Evolutionary conservation across 2,797 vertebrate genomes (phyloP), one percentile per base, ranked within the genome.

Genomic region (Petrocephalus schoutedeni): DNA sequence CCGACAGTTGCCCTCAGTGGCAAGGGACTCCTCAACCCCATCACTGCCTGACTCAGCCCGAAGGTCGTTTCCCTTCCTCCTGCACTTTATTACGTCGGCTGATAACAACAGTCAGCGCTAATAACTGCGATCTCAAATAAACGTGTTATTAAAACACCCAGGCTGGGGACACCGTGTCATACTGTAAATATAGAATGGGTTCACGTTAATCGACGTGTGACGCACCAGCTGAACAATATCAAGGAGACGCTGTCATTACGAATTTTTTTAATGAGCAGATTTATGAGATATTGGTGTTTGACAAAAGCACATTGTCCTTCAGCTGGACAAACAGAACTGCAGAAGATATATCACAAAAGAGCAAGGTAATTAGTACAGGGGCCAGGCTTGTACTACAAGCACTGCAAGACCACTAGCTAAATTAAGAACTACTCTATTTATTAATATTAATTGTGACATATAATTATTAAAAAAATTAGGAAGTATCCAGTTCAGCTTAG

Each of bases 381-480:
- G 71, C 28, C 32, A 74, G 32, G 41, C 36, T 74, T 41, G 28
- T 12, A 77, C 7, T 9, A 77, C 19, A 77, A 77, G 71, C 7
- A 45, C 32, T 45, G 36, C 32, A 45, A 45, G 14, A 45, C 36
- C 71, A 45, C 36, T 77, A 41, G 36, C 71, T 77, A 77, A 77
- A 45, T 45, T 77, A 77, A 45, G 36, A 77, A 19, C 71, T 3
- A 10, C 6, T 1, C 71, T 77, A 45, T 77, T 41, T 45, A 41
- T 45, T 77, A 77, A 45, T 77, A 77, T 77, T 45, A 41, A 77
- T 77, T 77, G 41, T 77, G 36, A 77, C 71, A 77, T 77, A 41
- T 77, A 45, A 77, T 45, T 45, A 77, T 77, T 45, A 19, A n/a
- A 77, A 77, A 16, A 45, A 77, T n/a, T 2, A 77, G 71, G 36